Conservation (phyloP, 2,888 invertebrate species). For the Pediacus dermestoides region DNA sequence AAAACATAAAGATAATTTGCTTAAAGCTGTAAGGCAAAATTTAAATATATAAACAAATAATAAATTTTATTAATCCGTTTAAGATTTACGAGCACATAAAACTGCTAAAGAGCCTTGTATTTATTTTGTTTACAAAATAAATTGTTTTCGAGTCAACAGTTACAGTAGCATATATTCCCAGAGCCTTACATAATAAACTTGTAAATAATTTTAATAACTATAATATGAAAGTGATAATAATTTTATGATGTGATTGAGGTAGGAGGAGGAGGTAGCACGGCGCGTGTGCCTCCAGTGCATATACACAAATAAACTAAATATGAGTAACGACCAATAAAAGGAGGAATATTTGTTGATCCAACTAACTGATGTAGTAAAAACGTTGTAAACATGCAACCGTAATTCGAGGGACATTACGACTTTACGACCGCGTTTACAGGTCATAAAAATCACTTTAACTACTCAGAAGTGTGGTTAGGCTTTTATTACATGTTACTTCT, state of each 20-base stretch:
- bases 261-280: conserved; percentile 13
- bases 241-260: conserved; percentile 13
- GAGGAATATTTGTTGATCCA: conserved; percentile 45
- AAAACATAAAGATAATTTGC: conserved; percentile 7
- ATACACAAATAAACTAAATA: conserved; percentile 37
- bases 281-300: conserved; percentile 17
- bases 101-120: no score
- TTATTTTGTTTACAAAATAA: conserved; percentile 10
- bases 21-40: conserved; percentile 7
- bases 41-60: conserved; percentile 10
- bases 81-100: background rate
- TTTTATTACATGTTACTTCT: conserved; percentile 49
- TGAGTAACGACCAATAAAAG: conserved; percentile 44
- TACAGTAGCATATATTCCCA: no score
- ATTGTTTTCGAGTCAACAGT: no score
- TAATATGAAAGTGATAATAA: conserved; percentile 14
- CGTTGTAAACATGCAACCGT: conserved; percentile 50
- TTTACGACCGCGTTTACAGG: conserved; percentile 52
- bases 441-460: conserved; percentile 54
- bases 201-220: no score
- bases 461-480: conserved; percentile 49
- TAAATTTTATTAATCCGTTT: conserved; percentile 5
- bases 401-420: conserved; percentile 51
- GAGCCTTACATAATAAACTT: no score
- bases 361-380: conserved; percentile 41